Percentiles rank a stretch among this genome's conserved stretches.
Evolutionary conservation across 2,888 invertebrate genomes (phyloP).

Genomic region (Mythimna albipuncta): DNA sequence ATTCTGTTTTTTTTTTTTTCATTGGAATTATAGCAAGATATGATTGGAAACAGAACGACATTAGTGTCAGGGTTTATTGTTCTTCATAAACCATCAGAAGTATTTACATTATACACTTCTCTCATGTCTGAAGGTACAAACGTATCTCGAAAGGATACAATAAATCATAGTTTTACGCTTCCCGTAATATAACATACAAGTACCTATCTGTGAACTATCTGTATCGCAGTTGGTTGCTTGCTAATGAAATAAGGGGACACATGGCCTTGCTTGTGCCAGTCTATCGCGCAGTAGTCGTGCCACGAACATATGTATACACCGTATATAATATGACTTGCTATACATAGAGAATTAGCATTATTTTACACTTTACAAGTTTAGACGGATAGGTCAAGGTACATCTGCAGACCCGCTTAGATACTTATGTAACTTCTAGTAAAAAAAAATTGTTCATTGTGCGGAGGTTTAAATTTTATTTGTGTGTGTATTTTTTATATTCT

Average conservation of each 20-base stretch:
- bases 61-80: conserved; percentile 9
- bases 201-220: conserved; percentile 12
- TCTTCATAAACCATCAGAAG: conserved; percentile 1
- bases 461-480: no score
- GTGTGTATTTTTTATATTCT: no score
- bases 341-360: conserved; percentile 54
- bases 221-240: conserved; percentile 55
- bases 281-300: conserved; percentile 51
- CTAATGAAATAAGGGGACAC: conserved; percentile 69
- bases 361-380: conserved; percentile 29
- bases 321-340: conserved; percentile 8
- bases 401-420: background rate
- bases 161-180: conserved; percentile 59
- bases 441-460: conserved; percentile 4
- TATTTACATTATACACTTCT: conserved; percentile 1
- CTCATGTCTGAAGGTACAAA: background rate
- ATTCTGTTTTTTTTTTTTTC: no score
- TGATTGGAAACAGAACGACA: conserved; percentile 7
- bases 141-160: conserved; percentile 53
- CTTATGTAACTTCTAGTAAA: conserved; percentile 12
- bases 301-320: conserved; percentile 1
- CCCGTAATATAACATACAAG: conserved; percentile 51
- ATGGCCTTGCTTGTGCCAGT: conserved; percentile 66
- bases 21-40: background rate
- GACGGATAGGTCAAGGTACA: conserved; percentile 52